Conservation (phyloP, 2,888 invertebrate genomes). For the Augiades crinisus region DNA sequence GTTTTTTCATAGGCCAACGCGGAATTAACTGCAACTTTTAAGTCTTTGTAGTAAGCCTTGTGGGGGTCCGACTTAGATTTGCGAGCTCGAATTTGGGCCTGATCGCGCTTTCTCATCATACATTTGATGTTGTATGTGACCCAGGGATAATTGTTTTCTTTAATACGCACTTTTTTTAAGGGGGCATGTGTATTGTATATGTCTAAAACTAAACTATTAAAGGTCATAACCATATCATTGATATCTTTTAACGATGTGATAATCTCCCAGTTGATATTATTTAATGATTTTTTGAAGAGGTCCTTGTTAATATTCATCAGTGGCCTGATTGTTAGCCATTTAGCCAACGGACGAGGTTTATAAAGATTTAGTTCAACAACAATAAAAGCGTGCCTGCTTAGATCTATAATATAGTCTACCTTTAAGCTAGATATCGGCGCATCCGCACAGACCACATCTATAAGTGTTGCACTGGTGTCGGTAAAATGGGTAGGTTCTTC, state of each 20-base stretch:
- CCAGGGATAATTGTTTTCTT: slow-evolving; percentile 6
- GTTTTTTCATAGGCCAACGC: no score
- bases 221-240: neutral
- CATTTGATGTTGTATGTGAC: slow-evolving; percentile 16
- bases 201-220: neutral
- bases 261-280: neutral
- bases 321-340: neutral
- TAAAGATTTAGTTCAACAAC: neutral
- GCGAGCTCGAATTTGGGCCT: neutral
- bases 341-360: no score
- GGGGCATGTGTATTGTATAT: neutral
- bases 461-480: neutral
- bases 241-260: neutral
- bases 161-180: neutral
- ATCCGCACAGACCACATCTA: neutral
- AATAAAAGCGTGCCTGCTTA: neutral
- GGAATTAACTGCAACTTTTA: no score
- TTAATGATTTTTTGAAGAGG: neutral
- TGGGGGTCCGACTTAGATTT: no score
- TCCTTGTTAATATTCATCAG: neutral
- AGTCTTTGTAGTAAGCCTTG: no score
- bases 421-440: neutral
- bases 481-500: neutral
- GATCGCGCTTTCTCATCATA: slow-evolving; percentile 11
- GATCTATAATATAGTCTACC: neutral